Conservation (phyloP, 2,113 vertebrate species). For the Motacilla alba region DNA sequence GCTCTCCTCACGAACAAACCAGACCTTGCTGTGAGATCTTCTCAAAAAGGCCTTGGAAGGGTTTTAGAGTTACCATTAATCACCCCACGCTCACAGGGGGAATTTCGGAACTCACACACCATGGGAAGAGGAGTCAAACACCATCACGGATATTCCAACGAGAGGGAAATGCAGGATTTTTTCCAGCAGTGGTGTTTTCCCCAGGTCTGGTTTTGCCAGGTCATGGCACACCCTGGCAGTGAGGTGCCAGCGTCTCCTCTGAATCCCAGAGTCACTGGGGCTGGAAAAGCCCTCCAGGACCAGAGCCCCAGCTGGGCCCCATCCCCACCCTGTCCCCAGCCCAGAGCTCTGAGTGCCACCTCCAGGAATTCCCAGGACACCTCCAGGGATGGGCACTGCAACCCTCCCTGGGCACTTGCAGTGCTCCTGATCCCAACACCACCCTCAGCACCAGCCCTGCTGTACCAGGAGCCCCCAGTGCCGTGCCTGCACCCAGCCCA, state of each 20-base stretch:
- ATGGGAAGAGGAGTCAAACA: neutral
- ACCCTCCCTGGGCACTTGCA: neutral
- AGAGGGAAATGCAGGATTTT: rapidly evolving
- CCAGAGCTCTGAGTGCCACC: neutral
- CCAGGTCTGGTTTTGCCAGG: neutral
- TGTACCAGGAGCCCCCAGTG: neutral
- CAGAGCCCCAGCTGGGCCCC: neutral
- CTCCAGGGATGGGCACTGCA: neutral
- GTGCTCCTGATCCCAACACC: neutral
- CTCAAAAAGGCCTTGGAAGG: neutral
- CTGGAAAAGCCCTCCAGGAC: rapidly evolving
- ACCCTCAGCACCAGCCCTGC: rapidly evolving
- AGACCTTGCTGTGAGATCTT: rapidly evolving
- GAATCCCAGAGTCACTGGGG: neutral
- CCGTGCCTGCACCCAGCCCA: neutral
- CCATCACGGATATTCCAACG: rapidly evolving
- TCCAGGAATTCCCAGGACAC: rapidly evolving
- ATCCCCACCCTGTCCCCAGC: neutral
- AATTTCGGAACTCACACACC: neutral
- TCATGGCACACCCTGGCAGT: rapidly evolving
- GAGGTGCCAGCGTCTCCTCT: rapidly evolving
- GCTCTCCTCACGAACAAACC: neutral
- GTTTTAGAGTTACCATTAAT: neutral
- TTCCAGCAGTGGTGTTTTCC: neutral
- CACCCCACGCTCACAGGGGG: neutral